phyloP scores from a whole-genome alignment of 2,888 invertebrate species.

The Caenorhabditis panamensis region DNA sequence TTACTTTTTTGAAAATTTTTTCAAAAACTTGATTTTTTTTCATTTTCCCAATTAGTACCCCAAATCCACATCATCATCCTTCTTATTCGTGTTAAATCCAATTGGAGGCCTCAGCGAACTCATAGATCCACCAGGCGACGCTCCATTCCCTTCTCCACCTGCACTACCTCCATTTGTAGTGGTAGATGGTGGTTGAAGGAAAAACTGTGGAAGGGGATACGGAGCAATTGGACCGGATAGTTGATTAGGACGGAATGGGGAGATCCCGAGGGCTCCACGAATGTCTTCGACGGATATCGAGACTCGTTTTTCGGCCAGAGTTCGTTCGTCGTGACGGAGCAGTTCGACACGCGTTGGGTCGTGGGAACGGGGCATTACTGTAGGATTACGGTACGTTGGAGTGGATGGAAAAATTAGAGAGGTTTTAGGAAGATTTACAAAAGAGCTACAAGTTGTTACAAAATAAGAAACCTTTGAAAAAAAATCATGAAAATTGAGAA shows the following conservation, averaged over 20 bases:
- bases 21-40: neutral
- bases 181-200: constrained; percentile 63
- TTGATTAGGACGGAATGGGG: neutral
- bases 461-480: too few species aligned
- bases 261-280: constrained; percentile 36
- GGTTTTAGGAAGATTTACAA: too few species aligned
- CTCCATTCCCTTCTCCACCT: constrained; percentile 12
- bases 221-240: constrained; percentile 20
- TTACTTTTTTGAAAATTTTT: neutral
- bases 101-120: constrained; percentile 31
- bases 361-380: constrained; percentile 60
- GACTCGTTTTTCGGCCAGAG: constrained; percentile 57
- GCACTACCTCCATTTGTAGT: constrained; percentile 9
- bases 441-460: too few species aligned
- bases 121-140: constrained; percentile 18
- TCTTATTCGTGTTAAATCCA: constrained; percentile 5
- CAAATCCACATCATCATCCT: constrained; percentile 46
- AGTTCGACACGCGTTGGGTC: constrained; percentile 61
- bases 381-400: too few species aligned
- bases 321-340: constrained; percentile 34
- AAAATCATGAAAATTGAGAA: too few species aligned
- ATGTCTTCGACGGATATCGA: constrained; percentile 70
- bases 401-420: too few species aligned
- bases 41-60: constrained; percentile 20
- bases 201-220: constrained; percentile 65